phyloP scores from a whole-genome alignment of 2,113 vertebrate genomes.

The Egretta garzetta region DNA sequence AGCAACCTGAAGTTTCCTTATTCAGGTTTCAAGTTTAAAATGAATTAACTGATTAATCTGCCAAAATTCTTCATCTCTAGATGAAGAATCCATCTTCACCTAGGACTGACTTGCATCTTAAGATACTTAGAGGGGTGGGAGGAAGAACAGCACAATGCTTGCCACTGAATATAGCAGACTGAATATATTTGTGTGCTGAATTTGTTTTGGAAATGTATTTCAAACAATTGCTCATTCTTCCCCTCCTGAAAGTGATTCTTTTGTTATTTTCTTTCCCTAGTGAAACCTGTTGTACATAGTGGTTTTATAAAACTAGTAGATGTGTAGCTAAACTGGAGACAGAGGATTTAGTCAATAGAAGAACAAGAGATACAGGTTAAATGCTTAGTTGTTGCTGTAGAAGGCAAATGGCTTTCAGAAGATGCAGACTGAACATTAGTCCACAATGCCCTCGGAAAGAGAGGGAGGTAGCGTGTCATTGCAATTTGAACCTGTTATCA shows the following conservation, averaged over 20 bases:
- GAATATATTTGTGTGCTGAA: background rate
- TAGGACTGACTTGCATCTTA: background rate
- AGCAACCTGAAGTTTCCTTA: background rate
- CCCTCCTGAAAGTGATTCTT: background rate
- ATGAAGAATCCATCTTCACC: background rate
- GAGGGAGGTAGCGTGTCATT: background rate
- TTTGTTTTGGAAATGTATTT: background rate
- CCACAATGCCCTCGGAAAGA: background rate
- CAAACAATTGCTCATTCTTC: background rate
- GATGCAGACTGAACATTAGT: background rate
- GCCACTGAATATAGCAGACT: background rate
- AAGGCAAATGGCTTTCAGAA: conserved; percentile 6
- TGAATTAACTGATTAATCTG: background rate
- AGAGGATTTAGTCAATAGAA: background rate
- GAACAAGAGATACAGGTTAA: background rate
- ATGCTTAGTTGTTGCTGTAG: background rate
- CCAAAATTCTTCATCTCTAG: background rate
- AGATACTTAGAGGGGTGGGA: background rate
- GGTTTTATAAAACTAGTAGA: background rate
- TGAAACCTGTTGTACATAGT: background rate
- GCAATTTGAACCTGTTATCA: background rate
- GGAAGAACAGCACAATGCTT: background rate
- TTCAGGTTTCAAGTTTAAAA: background rate
- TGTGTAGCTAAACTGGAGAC: background rate
- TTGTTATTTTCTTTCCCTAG: background rate